Evolutionary conservation across 2,113 vertebrate genomes (phyloP).

Genomic region (Podarcis raffonei): DNA sequence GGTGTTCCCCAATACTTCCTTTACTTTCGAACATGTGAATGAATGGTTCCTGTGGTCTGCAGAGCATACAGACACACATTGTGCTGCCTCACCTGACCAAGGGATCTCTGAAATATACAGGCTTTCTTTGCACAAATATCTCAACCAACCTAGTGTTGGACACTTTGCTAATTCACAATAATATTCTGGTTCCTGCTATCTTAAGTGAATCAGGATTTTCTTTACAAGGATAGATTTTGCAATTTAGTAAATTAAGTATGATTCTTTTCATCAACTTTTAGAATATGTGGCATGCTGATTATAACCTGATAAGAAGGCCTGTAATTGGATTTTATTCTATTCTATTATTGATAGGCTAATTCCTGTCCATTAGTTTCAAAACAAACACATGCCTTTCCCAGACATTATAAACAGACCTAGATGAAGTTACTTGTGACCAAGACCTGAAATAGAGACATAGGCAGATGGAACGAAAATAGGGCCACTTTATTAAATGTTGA

Average conservation of each 20-base stretch:
- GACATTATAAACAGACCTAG: background rate
- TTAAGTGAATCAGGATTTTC: background rate
- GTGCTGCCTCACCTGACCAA: background rate
- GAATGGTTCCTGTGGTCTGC: background rate
- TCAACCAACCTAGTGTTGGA: background rate
- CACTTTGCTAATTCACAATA: background rate
- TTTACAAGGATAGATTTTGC: background rate
- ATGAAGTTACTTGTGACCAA: conserved; percentile 20
- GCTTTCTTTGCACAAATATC: background rate
- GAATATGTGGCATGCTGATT: background rate
- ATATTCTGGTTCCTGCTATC: background rate
- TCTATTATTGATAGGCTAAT: background rate
- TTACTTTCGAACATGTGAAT: background rate
- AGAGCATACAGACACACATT: background rate
- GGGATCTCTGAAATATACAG: background rate
- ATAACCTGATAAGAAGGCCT: background rate
- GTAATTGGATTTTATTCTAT: background rate
- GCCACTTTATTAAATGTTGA: no score
- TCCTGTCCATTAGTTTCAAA: background rate
- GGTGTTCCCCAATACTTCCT: background rate
- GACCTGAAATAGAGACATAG: no score
- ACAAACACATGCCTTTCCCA: conserved; percentile 10
- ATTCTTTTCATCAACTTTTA: background rate
- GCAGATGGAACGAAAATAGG: no score
- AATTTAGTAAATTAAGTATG: background rate